Conservation (phyloP, 2,113 vertebrate species). For the Platanista minor region DNA sequence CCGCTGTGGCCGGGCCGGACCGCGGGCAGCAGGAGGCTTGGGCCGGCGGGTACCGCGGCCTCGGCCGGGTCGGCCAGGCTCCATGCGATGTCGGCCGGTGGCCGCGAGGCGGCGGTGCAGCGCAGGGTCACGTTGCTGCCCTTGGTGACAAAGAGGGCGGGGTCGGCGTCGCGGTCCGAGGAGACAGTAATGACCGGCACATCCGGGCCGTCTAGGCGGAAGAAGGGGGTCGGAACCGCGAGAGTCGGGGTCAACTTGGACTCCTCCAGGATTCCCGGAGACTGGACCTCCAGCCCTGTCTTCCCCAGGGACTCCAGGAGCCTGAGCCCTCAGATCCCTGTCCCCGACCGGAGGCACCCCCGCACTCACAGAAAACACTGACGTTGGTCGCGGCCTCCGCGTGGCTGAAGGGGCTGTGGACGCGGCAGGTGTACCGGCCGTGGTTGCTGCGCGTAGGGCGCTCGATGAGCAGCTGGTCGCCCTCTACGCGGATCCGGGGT, state of each 20-base stretch:
- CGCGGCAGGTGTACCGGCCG: slow-evolving; percentile 62
- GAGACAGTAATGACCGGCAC: slow-evolving; percentile 51
- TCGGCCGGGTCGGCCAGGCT: slow-evolving; percentile 60
- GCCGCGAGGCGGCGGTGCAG: slow-evolving; percentile 68
- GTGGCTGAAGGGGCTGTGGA: slow-evolving; percentile 73
- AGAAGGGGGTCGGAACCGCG: not conserved
- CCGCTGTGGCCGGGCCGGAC: slow-evolving; percentile 66
- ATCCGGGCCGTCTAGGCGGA: slow-evolving; percentile 74
- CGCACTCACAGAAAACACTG: slow-evolving; percentile 72
- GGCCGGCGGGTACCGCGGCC: slow-evolving; percentile 52
- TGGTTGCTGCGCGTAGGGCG: slow-evolving; percentile 45
- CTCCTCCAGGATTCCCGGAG: not conserved
- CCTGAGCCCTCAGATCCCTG: not conserved
- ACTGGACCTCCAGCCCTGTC: not conserved
- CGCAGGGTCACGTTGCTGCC: slow-evolving; percentile 71
- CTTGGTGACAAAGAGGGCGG: slow-evolving; percentile 46
- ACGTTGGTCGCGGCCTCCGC: slow-evolving; percentile 31
- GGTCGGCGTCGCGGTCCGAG: slow-evolving; percentile 10
- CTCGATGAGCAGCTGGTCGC: slow-evolving; percentile 59
- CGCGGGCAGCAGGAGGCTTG: slow-evolving; percentile 55
- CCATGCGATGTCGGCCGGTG: slow-evolving; percentile 70
- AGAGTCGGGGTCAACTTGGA: not conserved
- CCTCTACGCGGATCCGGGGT: not conserved
- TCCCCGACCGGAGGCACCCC: rapidly evolving
- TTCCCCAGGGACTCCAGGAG: not conserved